Conservation (phyloP, 2,797 vertebrate species). For the Hippopotamyrus pictus region DNA sequence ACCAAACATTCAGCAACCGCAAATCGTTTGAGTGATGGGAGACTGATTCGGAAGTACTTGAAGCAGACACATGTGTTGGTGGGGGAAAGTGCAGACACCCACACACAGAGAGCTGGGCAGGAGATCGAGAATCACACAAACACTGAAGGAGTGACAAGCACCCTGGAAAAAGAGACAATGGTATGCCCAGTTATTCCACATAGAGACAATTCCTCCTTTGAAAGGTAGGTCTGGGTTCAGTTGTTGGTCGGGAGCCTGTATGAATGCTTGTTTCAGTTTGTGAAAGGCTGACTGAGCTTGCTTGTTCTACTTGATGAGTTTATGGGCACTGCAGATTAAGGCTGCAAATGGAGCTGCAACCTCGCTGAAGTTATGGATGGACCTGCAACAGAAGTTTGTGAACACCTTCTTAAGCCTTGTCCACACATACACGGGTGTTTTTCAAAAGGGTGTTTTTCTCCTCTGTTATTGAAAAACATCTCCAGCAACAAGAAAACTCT, state of each 20-base stretch:
- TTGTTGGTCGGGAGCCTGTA: too few species aligned
- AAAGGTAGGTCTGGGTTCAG: too few species aligned
- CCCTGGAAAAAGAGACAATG: too few species aligned
- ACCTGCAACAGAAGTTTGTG: neutral
- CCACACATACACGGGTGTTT: neutral
- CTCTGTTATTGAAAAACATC: neutral
- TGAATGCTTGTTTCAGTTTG: too few species aligned
- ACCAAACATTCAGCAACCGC: neutral
- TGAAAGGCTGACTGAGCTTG: neutral
- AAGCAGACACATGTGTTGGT: neutral
- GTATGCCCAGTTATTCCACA: too few species aligned
- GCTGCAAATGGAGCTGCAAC: neutral
- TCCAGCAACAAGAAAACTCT: too few species aligned
- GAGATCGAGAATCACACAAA: neutral
- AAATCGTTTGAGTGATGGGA: neutral
- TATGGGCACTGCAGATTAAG: neutral
- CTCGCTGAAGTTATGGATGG: neutral
- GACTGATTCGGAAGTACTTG: neutral
- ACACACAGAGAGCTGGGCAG: neutral
- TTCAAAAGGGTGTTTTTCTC: neutral
- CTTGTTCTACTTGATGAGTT: neutral
- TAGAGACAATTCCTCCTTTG: too few species aligned
- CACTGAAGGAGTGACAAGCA: neutral
- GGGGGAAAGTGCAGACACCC: neutral
- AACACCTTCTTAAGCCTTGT: neutral